Base-by-base conservation (phyloP, 2,888 invertebrate species). In the Catotricha subobsoleta region DNA sequence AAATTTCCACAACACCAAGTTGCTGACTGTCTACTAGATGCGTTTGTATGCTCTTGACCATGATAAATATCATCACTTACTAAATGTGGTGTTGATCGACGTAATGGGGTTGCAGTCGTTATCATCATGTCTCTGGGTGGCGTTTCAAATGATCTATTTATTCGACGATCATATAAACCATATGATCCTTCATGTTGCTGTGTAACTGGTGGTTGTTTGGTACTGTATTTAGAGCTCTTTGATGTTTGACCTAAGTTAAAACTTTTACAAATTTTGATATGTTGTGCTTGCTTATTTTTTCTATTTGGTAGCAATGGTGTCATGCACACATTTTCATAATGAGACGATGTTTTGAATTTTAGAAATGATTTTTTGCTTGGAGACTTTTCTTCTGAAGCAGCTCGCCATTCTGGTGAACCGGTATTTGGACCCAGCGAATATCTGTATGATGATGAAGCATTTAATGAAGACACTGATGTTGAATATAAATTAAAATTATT, bases 1-100 rank as follows among this genome's bases (percentile, higher is more conserved):
- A 80, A 78, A 50, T 76, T 73, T 57, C 80, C 80, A 61, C 81
- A 80, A 62, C 81, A 81, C 80, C 80, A 80, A 46, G 59, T 61
- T 44, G 60, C 60, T 47, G 62, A 60, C 48, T 61, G 59, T 43
- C 61, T 50, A 47, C 58, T 53, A 47, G 50, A 57, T 37, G 36
- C 28, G 39, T 27, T 18, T 3, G 23, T 20, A 29, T 48, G 48
- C 7, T 40, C 33, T 10, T 15, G 7, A 45, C 48, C 5, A 46
- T 45, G 1, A 45, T 47, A 44, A 13, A 31, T 31, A 33, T 48
- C 49, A 35, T 51, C 52, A 13, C 49, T 53, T 5, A 55, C 52
- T 45, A 62, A 44, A 33, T 62, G 62, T 2, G 62, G 62, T 30
- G 60, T 60, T 48, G 61, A 61, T 25, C 61, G 53, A 20, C 60